Evolutionary conservation across 2,797 vertebrate genomes (phyloP).

Genomic region (Sebastiscus albofasciatus): DNA sequence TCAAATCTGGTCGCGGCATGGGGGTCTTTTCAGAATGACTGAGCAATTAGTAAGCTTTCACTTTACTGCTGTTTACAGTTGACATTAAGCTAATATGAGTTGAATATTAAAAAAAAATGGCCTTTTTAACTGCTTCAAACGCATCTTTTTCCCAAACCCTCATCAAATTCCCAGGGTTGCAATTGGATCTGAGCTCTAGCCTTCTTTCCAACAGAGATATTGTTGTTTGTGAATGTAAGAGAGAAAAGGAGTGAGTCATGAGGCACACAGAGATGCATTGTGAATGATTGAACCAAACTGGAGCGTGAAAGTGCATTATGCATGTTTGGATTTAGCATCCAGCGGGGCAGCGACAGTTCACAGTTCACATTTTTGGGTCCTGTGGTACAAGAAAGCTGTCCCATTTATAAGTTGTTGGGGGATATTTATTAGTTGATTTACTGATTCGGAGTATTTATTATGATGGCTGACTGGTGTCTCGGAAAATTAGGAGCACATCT

Average conservation of each 20-base stretch:
- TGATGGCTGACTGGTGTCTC: conserved; percentile 28
- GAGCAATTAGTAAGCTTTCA: conserved; percentile 39
- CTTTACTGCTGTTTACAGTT: conserved; percentile 20
- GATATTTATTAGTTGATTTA: conserved; percentile 27
- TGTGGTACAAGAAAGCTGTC: background rate
- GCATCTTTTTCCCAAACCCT: background rate
- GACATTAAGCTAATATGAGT: conserved; percentile 16
- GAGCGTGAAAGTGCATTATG: conserved; percentile 62
- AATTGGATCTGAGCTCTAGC: background rate
- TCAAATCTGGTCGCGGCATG: conserved; percentile 3
- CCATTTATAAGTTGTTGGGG: background rate
- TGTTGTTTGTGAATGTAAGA: conserved; percentile 26
- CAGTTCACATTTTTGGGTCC: background rate
- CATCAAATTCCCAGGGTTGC: background rate
- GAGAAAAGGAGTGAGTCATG: conserved; percentile 43
- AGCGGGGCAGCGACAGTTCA: conserved; percentile 3
- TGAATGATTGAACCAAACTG: conserved; percentile 51
- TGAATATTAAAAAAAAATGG: background rate
- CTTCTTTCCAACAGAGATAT: conserved; percentile 4
- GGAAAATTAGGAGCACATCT: conserved; percentile 29
- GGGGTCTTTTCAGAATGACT: conserved; percentile 8
- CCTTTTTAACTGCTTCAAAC: background rate
- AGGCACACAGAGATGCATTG: conserved; percentile 26
- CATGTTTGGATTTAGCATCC: conserved; percentile 38
- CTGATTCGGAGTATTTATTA: conserved; percentile 12